A percentile compares a stretch with the other conserved stretches of the same genome.
These are phyloP conservation scores for Apotomis turbidana DNA, from an alignment of 2,888 invertebrate species.

Conservation along the genomic window DNA sequence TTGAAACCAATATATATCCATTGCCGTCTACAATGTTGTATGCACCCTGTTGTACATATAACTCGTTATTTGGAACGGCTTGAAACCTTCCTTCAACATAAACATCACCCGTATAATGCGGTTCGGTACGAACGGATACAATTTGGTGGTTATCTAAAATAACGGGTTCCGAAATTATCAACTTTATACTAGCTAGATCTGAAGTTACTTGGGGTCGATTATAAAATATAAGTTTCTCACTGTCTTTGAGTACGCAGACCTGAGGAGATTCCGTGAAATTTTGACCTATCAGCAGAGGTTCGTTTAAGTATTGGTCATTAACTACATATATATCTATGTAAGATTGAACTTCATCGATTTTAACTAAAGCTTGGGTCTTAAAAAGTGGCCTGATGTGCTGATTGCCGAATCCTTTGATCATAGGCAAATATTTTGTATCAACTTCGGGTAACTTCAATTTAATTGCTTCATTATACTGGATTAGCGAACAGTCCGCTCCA, in stretches of 20 bases:
- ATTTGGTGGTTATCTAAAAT: not conserved
- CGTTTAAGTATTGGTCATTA: too few species aligned
- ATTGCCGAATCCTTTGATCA: not conserved
- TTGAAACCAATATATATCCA: slow-evolving; percentile 12
- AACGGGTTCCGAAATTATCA: not conserved
- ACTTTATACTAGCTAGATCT: not conserved
- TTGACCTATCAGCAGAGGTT: too few species aligned
- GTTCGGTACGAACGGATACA: not conserved
- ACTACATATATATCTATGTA: not conserved
- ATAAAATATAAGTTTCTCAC: slow-evolving; percentile 11
- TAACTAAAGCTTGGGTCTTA: not conserved
- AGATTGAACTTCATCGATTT: slow-evolving; percentile 4
- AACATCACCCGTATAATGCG: slow-evolving; percentile 5
- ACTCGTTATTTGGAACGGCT: slow-evolving; percentile 2
- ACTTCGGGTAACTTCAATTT: not conserved
- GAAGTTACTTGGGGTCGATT: not conserved
- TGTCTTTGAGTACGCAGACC: slow-evolving; percentile 1
- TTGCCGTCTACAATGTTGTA: slow-evolving; percentile 3
- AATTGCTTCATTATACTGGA: slow-evolving; percentile 1
- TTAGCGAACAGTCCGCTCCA: slow-evolving; percentile 11
- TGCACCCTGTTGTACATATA: slow-evolving; percentile 12
- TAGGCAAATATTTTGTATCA: too few species aligned
- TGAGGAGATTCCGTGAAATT: too few species aligned
- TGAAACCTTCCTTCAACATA: slow-evolving; percentile 8
- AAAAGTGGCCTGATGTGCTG: not conserved